These are phyloP conservation scores for Mythimna ferrago DNA, from an alignment of 2,888 invertebrate species.

Conservation along the genomic window DNA sequence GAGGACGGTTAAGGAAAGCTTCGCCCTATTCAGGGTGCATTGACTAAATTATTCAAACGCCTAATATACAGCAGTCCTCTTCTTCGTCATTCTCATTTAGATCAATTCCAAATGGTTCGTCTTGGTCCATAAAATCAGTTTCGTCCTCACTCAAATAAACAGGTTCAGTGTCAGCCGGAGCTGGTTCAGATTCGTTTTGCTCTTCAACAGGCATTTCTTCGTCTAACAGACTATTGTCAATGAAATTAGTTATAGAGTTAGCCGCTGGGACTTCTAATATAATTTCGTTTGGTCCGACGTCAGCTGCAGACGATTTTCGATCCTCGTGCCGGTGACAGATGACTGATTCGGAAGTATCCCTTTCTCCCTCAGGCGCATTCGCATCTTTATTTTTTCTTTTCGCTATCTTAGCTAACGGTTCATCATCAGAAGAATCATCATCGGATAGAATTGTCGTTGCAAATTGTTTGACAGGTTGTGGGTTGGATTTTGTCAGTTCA, in stretches of 20 bases:
- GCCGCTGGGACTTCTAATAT: not conserved
- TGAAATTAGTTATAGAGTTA: not conserved
- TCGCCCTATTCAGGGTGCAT: not conserved
- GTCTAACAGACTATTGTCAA: constrained; percentile 1
- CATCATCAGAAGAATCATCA: constrained; percentile 82
- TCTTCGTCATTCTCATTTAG: constrained; percentile 20
- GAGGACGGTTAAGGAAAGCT: not conserved
- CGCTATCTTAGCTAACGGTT: constrained; percentile 79
- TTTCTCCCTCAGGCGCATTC: constrained; percentile 1
- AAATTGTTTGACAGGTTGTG: not conserved
- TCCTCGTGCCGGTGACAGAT: not conserved
- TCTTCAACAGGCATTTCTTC: not conserved
- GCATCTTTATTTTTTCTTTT: constrained; percentile 67
- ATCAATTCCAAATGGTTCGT: constrained; percentile 17
- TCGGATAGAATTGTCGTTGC: constrained; percentile 34
- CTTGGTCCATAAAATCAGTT: constrained; percentile 8
- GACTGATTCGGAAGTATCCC: not conserved
- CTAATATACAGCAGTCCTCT: constrained; percentile 72
- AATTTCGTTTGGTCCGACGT: not conserved
- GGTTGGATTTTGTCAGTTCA: not conserved
- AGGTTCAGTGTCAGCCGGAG: not conserved
- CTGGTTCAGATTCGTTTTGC: constrained; percentile 2
- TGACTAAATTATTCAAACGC: constrained; percentile 60
- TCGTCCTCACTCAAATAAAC: constrained; percentile 19
- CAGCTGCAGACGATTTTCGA: not conserved